A percentile compares a stretch with the other conserved stretches of the same genome.
Evolutionary conservation across 2,797 vertebrate genomes (phyloP).

Genomic region (Periophthalmus magnuspinnatus): DNA sequence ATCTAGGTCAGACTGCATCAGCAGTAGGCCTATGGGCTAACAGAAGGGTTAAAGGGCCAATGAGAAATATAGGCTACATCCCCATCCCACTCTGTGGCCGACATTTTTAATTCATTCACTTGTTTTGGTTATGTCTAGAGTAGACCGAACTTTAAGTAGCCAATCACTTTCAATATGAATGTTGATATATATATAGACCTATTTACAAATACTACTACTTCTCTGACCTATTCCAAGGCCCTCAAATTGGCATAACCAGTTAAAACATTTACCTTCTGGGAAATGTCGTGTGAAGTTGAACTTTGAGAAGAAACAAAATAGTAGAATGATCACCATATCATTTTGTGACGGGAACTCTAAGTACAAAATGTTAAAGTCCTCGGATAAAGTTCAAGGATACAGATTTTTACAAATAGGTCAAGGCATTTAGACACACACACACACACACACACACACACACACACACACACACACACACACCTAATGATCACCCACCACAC

Average conservation of each 20-base stretch:
- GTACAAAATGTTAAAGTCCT: neutral
- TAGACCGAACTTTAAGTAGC: neutral
- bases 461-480: neutral
- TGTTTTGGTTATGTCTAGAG: neutral
- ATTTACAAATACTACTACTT: neutral
- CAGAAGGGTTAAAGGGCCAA: constrained; percentile 1
- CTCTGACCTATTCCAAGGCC: neutral
- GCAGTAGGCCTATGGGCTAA: neutral
- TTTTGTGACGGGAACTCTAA: neutral
- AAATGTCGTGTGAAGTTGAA: neutral
- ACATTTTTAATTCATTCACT: neutral
- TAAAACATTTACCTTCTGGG: neutral
- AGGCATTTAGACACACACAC: neutral
- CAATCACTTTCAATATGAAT: too few species aligned
- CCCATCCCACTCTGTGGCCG: neutral
- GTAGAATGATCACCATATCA: neutral
- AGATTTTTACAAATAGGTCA: neutral
- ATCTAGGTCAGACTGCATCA: constrained; percentile 1
- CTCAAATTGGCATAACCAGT: neutral
- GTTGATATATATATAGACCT: neutral
- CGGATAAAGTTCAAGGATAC: constrained; percentile 5
- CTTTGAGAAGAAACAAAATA: neutral
- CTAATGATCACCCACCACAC: neutral
- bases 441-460: too few species aligned
- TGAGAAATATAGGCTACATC: neutral